Base-by-base conservation (phyloP, 2,888 invertebrate genomes). In the Norana najaformis region DNA sequence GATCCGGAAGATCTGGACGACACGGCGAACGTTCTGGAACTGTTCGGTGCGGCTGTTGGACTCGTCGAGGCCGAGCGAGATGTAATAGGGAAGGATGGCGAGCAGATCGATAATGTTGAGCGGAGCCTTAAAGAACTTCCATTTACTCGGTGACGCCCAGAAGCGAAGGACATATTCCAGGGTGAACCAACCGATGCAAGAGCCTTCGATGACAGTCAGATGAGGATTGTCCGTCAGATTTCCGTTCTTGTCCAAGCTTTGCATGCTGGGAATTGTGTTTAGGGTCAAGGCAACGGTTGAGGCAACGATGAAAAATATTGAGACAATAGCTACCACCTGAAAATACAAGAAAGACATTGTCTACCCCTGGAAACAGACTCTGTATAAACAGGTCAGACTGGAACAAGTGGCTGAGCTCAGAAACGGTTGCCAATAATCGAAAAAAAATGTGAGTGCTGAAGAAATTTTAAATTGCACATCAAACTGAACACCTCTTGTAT, bases 181-280 rank as follows among this genome's bases (percentile, higher is more conserved):
- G 93, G 99, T 99, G 96, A 99, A 99, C 99, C 99, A 99, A 94
- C 98, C 98, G 96, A 99, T 99, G 96, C 99, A 99, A 94, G 99
- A 98, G 93, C 98, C 98, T 96, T 99, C 99, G 95, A 99, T 97
- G 97, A 98, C 97, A 95, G 98, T 98, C 96, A 99, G 97, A 37
- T 94, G 93, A 69, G 93, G 93, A 92, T 94, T 94, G 92, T 94
- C 94, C 20, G 88, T 90, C n/a, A 37, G 35, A 36, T 90, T 89
- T 89, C 93, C 93, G 89, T 97, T 97, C 95, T 97, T 97, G 96
- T 97, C 97, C 96, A 96, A 96, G 94, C 97, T 96, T 96, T 98
- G 98, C 96, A 98, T 97, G 96, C 97, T 97, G 95, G 98, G 98
- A 96, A 99, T 97, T 95, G 99, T 99, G 97, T 99, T 99, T 96